Base-by-base conservation (phyloP, 2,888 invertebrate species). In the Watsonalla cultraria region DNA sequence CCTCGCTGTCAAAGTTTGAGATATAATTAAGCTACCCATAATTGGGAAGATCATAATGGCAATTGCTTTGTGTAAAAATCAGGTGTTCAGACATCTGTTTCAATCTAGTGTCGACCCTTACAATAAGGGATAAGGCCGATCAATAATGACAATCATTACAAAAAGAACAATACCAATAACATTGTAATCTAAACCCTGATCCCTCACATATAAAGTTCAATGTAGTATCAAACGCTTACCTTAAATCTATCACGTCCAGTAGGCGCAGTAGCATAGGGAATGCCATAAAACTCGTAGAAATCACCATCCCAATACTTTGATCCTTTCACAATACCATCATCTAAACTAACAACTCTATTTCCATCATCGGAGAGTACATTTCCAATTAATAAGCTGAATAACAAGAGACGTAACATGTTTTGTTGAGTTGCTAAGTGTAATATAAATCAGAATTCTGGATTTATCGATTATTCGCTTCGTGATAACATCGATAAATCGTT, bases 291-390 rank as follows among this genome's bases (percentile, higher is more conserved):
- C 54, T 88, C 86, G 62, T 78, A 85, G 52, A 75, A 86, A 48
- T 89, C 87, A 0, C 87, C 90, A 69, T 84, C 75, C 90, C 89
- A 90, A 53, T 77, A 86, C 45, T 86, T 87, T n/a, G 71, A 72
- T 0, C 86, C 90, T 1, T 66, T 64, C 1, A 90, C 74, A 0
- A 59, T 64, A 0, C 90, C 90, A 24, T 82, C 76, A 13, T 84
- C 80, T 37, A 88, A 62, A 1, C 69, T 51, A 0, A 90, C 80
- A 4, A 68, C 61, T 52, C 64, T 80, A 9, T 57, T 60, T 11
- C 72, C 72, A 0, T 75, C 67, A 7, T 73, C 70, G 45, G 62
- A 66, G 54, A 63, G 56, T 51, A 72, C 66, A 61, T 51, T 60
- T 4, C 57, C 53, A 11, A 79, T 13, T 50, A 79, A 66, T 53